These are phyloP conservation scores for Myotis myotis DNA, from an alignment of 2,797 vertebrate genomes.

Conservation along the genomic window DNA sequence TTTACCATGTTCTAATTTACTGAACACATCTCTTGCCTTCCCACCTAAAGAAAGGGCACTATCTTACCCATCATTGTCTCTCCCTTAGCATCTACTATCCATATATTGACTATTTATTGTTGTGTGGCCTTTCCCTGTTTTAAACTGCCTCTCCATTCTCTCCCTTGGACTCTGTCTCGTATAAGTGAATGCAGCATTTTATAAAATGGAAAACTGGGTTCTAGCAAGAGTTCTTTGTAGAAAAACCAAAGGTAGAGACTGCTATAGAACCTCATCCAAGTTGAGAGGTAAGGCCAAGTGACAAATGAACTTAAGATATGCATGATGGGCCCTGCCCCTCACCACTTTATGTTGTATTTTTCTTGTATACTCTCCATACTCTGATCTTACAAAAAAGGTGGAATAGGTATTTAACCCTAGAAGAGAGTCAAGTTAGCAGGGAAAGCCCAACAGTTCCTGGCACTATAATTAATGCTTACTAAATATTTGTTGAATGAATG, in stretches of 20 bases:
- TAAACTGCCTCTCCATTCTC: background rate
- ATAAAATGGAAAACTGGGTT: background rate
- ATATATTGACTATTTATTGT: background rate
- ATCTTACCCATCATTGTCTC: background rate
- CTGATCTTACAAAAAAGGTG: background rate
- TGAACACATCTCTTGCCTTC: background rate
- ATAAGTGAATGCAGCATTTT: background rate
- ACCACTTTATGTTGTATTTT: background rate
- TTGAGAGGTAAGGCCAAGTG: background rate
- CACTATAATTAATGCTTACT: background rate
- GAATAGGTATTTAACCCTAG: background rate
- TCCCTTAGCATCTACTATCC: background rate
- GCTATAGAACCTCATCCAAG: background rate
- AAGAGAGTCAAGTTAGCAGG: background rate
- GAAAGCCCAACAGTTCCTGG: background rate
- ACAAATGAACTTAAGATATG: background rate
- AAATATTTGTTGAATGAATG: background rate
- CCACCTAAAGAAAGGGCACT: background rate
- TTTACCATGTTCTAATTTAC: background rate
- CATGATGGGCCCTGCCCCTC: accelerated
- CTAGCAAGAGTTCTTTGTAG: background rate
- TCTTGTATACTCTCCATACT: background rate
- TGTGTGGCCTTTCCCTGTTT: background rate
- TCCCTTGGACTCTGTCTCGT: background rate
- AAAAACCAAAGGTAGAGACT: background rate